These are phyloP conservation scores for Cancer borealis DNA, from an alignment of 2,888 invertebrate species.

Conservation along the genomic window DNA sequence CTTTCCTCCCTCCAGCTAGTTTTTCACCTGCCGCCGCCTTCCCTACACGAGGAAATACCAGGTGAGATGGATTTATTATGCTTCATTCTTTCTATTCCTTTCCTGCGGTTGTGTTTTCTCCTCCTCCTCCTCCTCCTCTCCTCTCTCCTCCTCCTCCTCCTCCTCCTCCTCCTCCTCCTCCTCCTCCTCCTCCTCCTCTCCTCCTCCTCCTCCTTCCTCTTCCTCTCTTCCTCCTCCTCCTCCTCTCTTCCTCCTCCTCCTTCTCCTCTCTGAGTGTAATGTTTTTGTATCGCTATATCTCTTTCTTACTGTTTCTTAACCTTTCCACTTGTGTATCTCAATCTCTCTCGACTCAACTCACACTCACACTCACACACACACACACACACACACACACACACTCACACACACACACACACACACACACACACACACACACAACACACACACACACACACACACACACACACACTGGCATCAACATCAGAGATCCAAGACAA, in stretches of 20 bases:
- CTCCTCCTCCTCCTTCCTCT: conserved; percentile 15
- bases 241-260: background rate
- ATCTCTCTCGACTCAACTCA: background rate
- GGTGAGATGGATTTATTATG: background rate
- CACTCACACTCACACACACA: background rate
- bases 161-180: background rate
- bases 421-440: conserved; percentile 3
- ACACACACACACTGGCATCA: background rate
- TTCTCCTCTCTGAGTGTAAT: background rate
- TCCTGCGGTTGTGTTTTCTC: background rate
- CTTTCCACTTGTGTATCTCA: background rate
- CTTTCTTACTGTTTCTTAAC: background rate
- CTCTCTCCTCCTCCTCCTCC: background rate
- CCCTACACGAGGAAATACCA: background rate
- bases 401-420: background rate
- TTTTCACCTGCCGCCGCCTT: conserved; percentile 6
- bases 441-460: background rate
- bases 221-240: conserved; percentile 6
- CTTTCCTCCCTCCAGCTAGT: too few relatives aligned
- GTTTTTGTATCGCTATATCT: too few relatives aligned
- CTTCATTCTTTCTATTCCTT: background rate
- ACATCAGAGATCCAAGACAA: background rate
- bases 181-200: background rate
- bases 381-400: background rate
- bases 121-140: background rate